A percentile compares a stretch with the other conserved stretches of the same genome.
phyloP scores from a whole-genome alignment of 2,113 vertebrate species.

The Alexandromys fortis region DNA sequence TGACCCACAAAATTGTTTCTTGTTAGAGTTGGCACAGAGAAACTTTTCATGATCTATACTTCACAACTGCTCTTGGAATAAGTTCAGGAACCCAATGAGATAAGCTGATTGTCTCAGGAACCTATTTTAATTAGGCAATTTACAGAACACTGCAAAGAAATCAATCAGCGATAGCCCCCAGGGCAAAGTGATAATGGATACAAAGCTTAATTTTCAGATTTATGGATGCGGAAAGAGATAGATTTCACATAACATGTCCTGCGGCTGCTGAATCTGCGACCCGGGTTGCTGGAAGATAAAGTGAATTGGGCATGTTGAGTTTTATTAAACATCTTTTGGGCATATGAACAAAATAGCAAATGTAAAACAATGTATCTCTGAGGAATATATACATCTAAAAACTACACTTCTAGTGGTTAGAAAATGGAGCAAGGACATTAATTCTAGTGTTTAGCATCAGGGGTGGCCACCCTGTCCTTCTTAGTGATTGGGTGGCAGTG shows the following conservation, averaged over 20 bases:
- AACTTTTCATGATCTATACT: slow-evolving; percentile 12
- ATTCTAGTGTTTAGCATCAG: background rate
- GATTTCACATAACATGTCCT: background rate
- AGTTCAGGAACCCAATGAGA: slow-evolving; percentile 18
- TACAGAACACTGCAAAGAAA: slow-evolving; percentile 39
- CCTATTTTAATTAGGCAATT: slow-evolving; percentile 40
- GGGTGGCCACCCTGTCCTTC: background rate
- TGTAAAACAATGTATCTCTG: background rate
- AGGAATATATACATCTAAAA: background rate
- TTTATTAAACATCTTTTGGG: slow-evolving; percentile 24
- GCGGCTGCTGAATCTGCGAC: background rate
- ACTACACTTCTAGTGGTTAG: background rate
- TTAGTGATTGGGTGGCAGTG: background rate
- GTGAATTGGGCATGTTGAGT: slow-evolving; percentile 8
- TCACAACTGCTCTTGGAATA: background rate
- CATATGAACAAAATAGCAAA: slow-evolving; percentile 50
- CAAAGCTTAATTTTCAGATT: slow-evolving; percentile 46
- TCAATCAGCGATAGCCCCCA: background rate
- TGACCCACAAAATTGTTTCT: background rate
- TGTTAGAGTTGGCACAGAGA: background rate
- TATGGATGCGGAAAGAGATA: slow-evolving; percentile 12
- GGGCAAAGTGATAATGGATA: slow-evolving; percentile 32
- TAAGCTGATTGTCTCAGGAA: slow-evolving; percentile 34
- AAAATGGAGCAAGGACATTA: background rate
- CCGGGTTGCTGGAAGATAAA: slow-evolving; percentile 5